Evolutionary conservation across 1,140 invertebrate species (phyloP), one percentile per base, ranked within the genome.

Genomic region (Drosophila murphyi): DNA sequence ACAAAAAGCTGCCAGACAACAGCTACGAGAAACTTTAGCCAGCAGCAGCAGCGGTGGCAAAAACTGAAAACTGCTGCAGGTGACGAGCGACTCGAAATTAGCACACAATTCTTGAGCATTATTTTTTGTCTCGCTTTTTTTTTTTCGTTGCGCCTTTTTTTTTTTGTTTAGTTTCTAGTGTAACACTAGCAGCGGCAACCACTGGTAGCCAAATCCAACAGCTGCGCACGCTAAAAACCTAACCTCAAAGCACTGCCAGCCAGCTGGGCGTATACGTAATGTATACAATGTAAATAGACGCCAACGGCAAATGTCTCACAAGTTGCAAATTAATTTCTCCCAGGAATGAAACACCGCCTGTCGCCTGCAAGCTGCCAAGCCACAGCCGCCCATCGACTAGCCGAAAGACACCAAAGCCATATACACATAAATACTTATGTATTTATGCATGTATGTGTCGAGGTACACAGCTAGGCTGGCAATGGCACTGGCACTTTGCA

Each of bases 321-420:
- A 92, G 90, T 88, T 90, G 86, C 82, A 91, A 91, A 92, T 91
- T 91, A 91, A 92, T 92, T 91, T 92, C 90, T 92, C 90, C 71
- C 65, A 88, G 86, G 90, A 91, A 83, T 79, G 62, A 69, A 75
- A 47, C 69, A 32, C 35, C 37, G 52, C 59, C 39, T 8, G 37
- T 63, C 47, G 68, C 51, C 50, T 31, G 51, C 39, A 39, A 48
- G 51, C 57, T 65, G 56, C 34, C 37, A 37, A 29, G 43, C 41
- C 52, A 55, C 29, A 60, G 48, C 31, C 41, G 31, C 10, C n/a
- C 67, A 39, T 20, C 39, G 12, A 6, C 34, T n/a, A 41, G 48
- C 32, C 55, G 29, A 50, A 59, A 37, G 32, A 60, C 48, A 28
- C 41, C 32, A 35, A 48, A 43, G 39, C 41, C 57, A 12, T 6